Conservation (phyloP, 2,113 vertebrate genomes). For the Sinocyclocheilus grahami region DNA sequence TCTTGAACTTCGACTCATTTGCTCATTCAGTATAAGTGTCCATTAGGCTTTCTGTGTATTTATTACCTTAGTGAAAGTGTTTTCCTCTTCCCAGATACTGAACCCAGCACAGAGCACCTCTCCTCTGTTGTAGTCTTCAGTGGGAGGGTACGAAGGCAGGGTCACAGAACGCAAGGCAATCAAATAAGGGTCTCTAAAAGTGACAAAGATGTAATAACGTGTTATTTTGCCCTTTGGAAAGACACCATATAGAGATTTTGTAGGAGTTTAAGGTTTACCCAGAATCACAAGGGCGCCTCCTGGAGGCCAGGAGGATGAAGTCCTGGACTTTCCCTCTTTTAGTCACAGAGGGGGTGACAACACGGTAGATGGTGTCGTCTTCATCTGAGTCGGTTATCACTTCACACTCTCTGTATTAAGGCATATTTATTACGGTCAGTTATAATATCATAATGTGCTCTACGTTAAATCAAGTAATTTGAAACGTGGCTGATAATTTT, state of each 20-base stretch:
- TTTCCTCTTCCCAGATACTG: slow-evolving; percentile 83
- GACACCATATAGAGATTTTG: not conserved
- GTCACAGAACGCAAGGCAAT: slow-evolving; percentile 91
- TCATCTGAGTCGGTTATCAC: slow-evolving; percentile 86
- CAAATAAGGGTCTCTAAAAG: slow-evolving; percentile 88
- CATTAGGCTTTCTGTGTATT: not conserved
- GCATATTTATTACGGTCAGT: not conserved
- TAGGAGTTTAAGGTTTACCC: slow-evolving; percentile 71
- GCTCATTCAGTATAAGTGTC: not conserved
- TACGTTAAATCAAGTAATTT: not conserved
- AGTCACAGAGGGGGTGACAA: slow-evolving; percentile 79
- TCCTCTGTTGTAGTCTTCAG: slow-evolving; percentile 73
- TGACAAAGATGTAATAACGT: slow-evolving; percentile 30
- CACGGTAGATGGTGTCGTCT: slow-evolving; percentile 87
- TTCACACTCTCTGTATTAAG: slow-evolving; percentile 77
- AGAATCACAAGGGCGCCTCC: slow-evolving; percentile 84
- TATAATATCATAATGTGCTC: not conserved
- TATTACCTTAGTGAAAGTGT: slow-evolving; percentile 77
- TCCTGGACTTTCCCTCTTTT: slow-evolving; percentile 81
- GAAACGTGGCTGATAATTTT: not conserved
- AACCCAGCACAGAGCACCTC: slow-evolving; percentile 94
- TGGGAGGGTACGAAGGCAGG: slow-evolving; percentile 81
- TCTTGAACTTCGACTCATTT: not conserved
- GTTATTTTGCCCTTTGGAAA: not conserved
- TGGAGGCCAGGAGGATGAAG: slow-evolving; percentile 89